phyloP scores from a whole-genome alignment of 1,140 invertebrate species.

The Asbolus verrucosus region DNA sequence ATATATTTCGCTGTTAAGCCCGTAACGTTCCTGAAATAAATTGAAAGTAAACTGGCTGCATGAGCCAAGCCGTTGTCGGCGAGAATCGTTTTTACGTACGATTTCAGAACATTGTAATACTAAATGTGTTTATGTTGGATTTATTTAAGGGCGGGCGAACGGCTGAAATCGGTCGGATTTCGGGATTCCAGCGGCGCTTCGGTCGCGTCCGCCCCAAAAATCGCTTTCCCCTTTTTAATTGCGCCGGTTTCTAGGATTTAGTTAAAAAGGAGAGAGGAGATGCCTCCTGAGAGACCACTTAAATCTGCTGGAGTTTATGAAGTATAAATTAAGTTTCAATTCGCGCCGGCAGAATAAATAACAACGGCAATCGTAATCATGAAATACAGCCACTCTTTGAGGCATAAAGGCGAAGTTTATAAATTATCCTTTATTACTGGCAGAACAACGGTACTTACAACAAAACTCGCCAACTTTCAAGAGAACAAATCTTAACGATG shows the following conservation, averaged over 20 bases:
- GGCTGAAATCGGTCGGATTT: conserved; percentile 2
- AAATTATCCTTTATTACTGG: conserved; percentile 53
- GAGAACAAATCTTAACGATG: conserved; percentile 53
- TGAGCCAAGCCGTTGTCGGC: conserved; percentile 42
- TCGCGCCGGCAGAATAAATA: conserved; percentile 44
- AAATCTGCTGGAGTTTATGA: conserved; percentile 45
- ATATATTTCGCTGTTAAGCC: conserved; percentile 42
- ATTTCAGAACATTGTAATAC: conserved; percentile 38
- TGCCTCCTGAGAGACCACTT: conserved; percentile 37
- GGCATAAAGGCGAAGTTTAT: conserved; percentile 50
- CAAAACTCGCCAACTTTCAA: conserved; percentile 50
- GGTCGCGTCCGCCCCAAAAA: conserved; percentile 1
- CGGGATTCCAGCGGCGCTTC: not conserved
- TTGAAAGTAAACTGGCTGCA: conserved; percentile 46
- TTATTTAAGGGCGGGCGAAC: conserved; percentile 5
- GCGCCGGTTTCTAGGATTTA: conserved; percentile 7
- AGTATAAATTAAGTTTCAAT: conserved; percentile 47
- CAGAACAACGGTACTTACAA: conserved; percentile 51
- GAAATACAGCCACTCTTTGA: conserved; percentile 45
- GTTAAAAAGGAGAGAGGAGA: conserved; percentile 8
- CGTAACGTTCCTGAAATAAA: conserved; percentile 48
- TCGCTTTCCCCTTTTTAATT: not conserved
- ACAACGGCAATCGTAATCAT: conserved; percentile 48
- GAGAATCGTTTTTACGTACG: conserved; percentile 42
- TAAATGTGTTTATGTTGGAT: conserved; percentile 43